Base-by-base conservation (phyloP, 2,888 invertebrate species). In the Andrena chrysosceles region DNA sequence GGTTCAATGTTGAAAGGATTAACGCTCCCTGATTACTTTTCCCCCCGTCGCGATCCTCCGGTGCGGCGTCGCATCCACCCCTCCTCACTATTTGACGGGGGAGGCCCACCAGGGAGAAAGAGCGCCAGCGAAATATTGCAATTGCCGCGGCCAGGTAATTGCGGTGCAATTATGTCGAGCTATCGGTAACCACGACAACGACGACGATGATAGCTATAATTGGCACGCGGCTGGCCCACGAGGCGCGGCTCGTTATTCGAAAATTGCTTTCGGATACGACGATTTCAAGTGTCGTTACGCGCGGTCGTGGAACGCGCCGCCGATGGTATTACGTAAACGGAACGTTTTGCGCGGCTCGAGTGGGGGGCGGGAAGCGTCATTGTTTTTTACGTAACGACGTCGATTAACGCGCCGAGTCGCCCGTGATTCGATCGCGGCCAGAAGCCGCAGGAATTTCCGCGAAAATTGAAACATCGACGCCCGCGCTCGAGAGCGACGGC, bases 121-220 rank as follows among this genome's bases (percentile, higher is more conserved):
- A 42, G 48, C 20, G 42, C 6, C 29, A 23, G 59, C 49, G 56
- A 62, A 64, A 71, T 64, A 77, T 63, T 49, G 77, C 74, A 70
- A 85, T 85, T 52, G 82, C 69, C 69, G 42, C 56, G 31, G 77
- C 64, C 73, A 16, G 81, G 85, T 88, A 87, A 90, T 89, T 89
- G 85, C 83, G 80, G 54, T 35, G 83, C 84, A 86, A 90, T 90
- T 90, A 90, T 87, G 82, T 86, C 81, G 78, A 77, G 79, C 84
- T 76, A 79, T 67, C 77, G 69, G 3, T 64, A 54, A 71, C 70
- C 31, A 26, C 68, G 74, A 49, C 26, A 10, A 62, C 70, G 42
- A 52, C 63, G 49, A 52, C 82, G 66, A 62, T 54, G 78, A 76
- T 83, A 72, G 69, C 84, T 68, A 74, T 84, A 85, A 80, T 85